Percentiles rank a stretch among this genome's conserved stretches.
Conservation (phyloP, 1,140 invertebrate species). For the Drosophila suzukii region DNA sequence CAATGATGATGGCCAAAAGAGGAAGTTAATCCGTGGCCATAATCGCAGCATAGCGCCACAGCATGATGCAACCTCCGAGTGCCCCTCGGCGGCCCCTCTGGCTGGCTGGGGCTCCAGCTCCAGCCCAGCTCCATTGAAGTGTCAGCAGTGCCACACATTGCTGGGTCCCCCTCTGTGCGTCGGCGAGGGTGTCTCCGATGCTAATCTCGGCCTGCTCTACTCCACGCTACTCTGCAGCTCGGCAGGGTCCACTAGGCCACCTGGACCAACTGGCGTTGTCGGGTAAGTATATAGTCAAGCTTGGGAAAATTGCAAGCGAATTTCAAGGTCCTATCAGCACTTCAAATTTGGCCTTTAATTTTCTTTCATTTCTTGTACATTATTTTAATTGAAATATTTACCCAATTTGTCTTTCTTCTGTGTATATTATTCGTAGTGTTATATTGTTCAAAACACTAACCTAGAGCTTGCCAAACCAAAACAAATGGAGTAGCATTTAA, state of each 20-base stretch:
- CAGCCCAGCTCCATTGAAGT: conserved; percentile 66
- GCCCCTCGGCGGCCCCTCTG: background rate
- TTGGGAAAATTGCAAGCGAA: too few relatives aligned
- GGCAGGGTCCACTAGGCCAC: background rate
- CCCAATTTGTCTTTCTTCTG: too few relatives aligned
- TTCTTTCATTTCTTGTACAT: too few relatives aligned
- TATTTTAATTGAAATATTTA: too few relatives aligned
- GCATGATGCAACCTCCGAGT: conserved; percentile 64
- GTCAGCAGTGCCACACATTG: conserved; percentile 68
- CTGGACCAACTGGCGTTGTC: background rate
- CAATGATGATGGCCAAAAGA: conserved; percentile 53
- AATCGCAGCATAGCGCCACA: conserved; percentile 81
- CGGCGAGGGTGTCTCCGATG: conserved; percentile 47
- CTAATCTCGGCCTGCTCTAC: conserved; percentile 47
- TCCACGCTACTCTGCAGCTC: background rate
- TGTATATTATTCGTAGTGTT: too few relatives aligned
- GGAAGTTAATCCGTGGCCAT: conserved; percentile 78
- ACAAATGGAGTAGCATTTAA: too few relatives aligned
- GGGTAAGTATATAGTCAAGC: background rate
- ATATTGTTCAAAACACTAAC: too few relatives aligned
- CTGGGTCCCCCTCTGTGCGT: conserved; percentile 26
- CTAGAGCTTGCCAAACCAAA: too few relatives aligned
- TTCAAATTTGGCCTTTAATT: too few relatives aligned
- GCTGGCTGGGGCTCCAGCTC: too few relatives aligned
- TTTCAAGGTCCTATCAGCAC: too few relatives aligned